Percentiles rank a stretch among this genome's conserved stretches.
These are phyloP conservation scores for Globodera ellingtonae DNA, from an alignment of 1,140 invertebrate genomes.

Conservation along the genomic window DNA sequence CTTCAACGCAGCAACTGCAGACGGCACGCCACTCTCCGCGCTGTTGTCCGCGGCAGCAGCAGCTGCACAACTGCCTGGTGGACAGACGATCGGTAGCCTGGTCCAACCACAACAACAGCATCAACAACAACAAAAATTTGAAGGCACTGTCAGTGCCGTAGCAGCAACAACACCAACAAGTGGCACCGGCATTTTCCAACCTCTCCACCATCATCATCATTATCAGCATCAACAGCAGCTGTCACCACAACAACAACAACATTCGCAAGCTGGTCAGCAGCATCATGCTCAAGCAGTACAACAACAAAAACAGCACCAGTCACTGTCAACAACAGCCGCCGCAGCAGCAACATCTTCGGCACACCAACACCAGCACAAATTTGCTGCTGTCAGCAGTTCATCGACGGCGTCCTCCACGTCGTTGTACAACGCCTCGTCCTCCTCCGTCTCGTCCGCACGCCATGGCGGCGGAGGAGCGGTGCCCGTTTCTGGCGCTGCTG, in stretches of 20 bases:
- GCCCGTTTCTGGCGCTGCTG: neutral
- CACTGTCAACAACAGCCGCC: neutral
- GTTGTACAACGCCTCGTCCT: neutral
- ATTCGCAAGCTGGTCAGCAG: neutral
- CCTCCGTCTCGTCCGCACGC: neutral
- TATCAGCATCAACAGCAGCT: neutral
- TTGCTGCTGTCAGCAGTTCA: neutral
- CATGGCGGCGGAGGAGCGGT: neutral
- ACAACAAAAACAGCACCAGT: neutral
- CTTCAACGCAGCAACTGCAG: neutral
- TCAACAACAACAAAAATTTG: neutral
- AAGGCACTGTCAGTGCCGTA: too few relatives aligned
- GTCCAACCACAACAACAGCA: neutral
- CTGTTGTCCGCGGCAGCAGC: neutral
- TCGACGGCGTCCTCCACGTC: too few relatives aligned
- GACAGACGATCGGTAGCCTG: neutral
- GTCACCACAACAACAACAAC: slow-evolving; percentile 1
- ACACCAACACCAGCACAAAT: neutral
- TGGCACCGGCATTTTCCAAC: too few relatives aligned
- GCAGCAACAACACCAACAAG: too few relatives aligned
- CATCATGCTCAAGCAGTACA: slow-evolving; percentile 5
- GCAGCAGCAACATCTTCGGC: neutral
- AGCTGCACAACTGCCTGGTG: neutral
- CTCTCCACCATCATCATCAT: too few relatives aligned
- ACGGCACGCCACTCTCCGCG: slow-evolving; percentile 1